Evolutionary conservation across 2,888 invertebrate species (phyloP).

Genomic region (Hypsopygia costalis): DNA sequence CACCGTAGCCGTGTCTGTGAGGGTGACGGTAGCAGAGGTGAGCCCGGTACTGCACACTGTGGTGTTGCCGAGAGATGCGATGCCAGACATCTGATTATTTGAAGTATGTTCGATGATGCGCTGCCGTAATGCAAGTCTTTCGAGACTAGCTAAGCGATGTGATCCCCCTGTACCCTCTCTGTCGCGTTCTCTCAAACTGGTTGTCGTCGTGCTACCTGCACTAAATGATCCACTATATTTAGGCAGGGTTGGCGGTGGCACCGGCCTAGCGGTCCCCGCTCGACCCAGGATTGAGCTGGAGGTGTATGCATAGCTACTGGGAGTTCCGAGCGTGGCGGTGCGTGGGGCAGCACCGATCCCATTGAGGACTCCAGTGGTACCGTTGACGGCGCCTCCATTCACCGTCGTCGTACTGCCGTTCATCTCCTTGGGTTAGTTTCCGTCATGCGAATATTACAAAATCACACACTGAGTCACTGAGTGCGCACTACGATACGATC

Average conservation of each 20-base stretch:
- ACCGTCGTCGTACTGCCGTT: slow-evolving; percentile 79
- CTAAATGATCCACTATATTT: slow-evolving; percentile 90
- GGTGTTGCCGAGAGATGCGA: slow-evolving; percentile 42
- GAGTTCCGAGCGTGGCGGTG: slow-evolving; percentile 73
- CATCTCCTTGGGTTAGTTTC: slow-evolving; percentile 61
- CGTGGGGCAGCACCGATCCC: slow-evolving; percentile 71
- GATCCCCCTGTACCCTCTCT: slow-evolving; percentile 86
- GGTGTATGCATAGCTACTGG: slow-evolving; percentile 83
- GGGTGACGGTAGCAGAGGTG: slow-evolving; percentile 74
- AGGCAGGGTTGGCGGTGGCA: slow-evolving; percentile 89
- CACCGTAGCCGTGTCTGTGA: slow-evolving; percentile 78
- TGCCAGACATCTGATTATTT: slow-evolving; percentile 69
- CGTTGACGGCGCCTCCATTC: slow-evolving; percentile 73
- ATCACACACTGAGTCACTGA: slow-evolving; percentile 70
- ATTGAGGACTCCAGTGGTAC: slow-evolving; percentile 65
- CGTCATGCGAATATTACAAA: slow-evolving; percentile 69
- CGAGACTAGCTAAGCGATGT: slow-evolving; percentile 89
- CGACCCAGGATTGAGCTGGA: slow-evolving; percentile 82
- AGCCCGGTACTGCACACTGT: slow-evolving; percentile 59
- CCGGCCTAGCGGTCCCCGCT: slow-evolving; percentile 83
- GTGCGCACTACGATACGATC: slow-evolving; percentile 60
- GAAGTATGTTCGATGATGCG: slow-evolving; percentile 87
- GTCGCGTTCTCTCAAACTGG: slow-evolving; percentile 82
- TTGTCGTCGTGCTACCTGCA: slow-evolving; percentile 84
- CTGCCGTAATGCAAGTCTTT: slow-evolving; percentile 90